These are phyloP conservation scores for Tanypteryx hageni DNA, from an alignment of 2,888 invertebrate species.

Conservation along the genomic window DNA sequence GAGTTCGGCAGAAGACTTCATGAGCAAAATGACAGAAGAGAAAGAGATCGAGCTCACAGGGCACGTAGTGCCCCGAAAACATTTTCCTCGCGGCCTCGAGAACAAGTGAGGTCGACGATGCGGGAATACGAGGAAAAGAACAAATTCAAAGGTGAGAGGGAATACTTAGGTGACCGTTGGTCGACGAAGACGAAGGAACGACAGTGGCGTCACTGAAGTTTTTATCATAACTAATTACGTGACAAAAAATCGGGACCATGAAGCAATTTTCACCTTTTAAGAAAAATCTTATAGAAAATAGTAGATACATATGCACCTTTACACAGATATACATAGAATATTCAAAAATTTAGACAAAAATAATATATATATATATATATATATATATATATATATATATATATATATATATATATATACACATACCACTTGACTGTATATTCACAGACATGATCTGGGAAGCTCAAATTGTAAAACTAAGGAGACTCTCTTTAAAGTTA, in stretches of 20 bases:
- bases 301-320: no score
- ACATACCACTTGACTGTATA: no score
- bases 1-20: constrained; percentile 75
- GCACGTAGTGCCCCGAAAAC: constrained; percentile 79
- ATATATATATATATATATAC: no score
- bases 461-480: no score
- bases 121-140: constrained; percentile 77
- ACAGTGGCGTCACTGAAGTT: constrained; percentile 36
- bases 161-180: constrained; percentile 16
- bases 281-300: not conserved
- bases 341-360: no score
- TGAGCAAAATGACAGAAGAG: constrained; percentile 72
- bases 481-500: no score
- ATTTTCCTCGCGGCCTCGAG: constrained; percentile 78
- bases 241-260: constrained; percentile 39
- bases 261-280: constrained; percentile 64
- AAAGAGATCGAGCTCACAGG: constrained; percentile 74
- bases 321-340: no score
- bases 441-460: no score
- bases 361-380: no score
- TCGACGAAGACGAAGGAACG: constrained; percentile 32
- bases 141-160: constrained; percentile 77
- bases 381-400: no score
- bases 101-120: constrained; percentile 78
- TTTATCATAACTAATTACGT: not conserved